Evolutionary conservation across 2,797 vertebrate species (phyloP).

Genomic region (Mormyrops attenuatus): DNA sequence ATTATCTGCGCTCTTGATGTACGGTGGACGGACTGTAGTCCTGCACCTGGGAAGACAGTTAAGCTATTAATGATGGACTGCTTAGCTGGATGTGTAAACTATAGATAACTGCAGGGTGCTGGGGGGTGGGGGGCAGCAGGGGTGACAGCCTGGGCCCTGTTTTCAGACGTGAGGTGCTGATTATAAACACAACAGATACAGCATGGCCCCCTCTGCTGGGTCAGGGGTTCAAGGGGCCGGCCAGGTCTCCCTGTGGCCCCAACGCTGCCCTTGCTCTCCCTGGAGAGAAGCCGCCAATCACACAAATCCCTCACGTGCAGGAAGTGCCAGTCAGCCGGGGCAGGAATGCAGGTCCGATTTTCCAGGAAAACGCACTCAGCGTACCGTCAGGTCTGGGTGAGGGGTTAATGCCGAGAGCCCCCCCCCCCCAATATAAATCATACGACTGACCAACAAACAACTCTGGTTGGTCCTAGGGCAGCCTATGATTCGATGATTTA

Average conservation of each 20-base stretch:
- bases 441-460: not conserved
- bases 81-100: constrained; percentile 5
- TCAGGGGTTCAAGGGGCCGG: not conserved
- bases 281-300: not conserved
- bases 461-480: not conserved
- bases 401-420: not conserved
- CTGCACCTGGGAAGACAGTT: constrained; percentile 14
- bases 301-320: not conserved
- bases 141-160: constrained; percentile 49
- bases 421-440: not conserved
- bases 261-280: not conserved
- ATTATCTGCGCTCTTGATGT: not conserved
- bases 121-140: constrained; percentile 10
- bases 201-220: not conserved
- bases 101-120: constrained; percentile 9
- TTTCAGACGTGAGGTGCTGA: constrained; percentile 54
- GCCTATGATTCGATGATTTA: not conserved
- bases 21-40: not conserved
- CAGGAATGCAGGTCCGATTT: constrained; percentile 15
- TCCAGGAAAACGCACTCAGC: not conserved
- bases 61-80: constrained; percentile 34
- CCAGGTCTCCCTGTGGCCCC: not conserved
- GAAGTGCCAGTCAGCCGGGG: not conserved
- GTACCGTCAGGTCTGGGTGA: not conserved
- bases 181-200: not conserved